Conservation (phyloP, 2,113 vertebrate genomes). For the Pterocles gutturalis region DNA sequence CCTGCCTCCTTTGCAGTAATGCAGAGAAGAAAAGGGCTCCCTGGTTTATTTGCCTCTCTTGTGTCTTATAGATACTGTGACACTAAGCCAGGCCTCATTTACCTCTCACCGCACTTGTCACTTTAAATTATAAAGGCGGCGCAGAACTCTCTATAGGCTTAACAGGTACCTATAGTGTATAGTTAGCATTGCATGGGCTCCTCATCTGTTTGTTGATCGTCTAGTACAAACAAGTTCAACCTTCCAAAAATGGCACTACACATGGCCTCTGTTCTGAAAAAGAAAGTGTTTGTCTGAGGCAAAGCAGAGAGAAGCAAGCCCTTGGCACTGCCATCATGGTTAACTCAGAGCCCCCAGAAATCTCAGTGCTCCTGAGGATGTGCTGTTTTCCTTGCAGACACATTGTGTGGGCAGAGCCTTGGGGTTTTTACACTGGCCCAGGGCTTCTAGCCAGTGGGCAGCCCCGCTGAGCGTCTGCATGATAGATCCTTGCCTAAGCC, state of each 20-base stretch:
- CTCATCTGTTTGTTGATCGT: background rate
- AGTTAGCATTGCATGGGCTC: background rate
- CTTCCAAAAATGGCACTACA: background rate
- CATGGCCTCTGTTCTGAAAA: background rate
- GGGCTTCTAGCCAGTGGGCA: background rate
- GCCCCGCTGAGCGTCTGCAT: rapidly evolving
- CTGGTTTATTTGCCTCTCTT: background rate
- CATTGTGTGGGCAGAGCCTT: background rate
- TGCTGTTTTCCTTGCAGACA: background rate
- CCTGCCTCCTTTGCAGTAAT: background rate
- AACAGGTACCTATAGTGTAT: background rate
- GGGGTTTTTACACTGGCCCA: background rate
- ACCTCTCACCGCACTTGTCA: background rate
- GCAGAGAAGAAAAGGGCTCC: background rate
- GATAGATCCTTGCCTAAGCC: background rate
- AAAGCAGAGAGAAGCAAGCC: background rate
- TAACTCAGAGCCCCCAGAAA: background rate
- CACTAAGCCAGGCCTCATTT: background rate
- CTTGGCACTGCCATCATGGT: rapidly evolving
- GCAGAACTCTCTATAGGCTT: background rate
- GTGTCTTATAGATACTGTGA: background rate
- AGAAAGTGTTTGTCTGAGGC: background rate
- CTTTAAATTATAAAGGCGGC: slow-evolving; percentile 8
- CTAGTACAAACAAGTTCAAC: background rate
- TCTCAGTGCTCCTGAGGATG: background rate